These are phyloP conservation scores for Pentamera pediparva DNA, from an alignment of 53 echinoderm and acorn worm genomes.

Conservation along the genomic window DNA sequence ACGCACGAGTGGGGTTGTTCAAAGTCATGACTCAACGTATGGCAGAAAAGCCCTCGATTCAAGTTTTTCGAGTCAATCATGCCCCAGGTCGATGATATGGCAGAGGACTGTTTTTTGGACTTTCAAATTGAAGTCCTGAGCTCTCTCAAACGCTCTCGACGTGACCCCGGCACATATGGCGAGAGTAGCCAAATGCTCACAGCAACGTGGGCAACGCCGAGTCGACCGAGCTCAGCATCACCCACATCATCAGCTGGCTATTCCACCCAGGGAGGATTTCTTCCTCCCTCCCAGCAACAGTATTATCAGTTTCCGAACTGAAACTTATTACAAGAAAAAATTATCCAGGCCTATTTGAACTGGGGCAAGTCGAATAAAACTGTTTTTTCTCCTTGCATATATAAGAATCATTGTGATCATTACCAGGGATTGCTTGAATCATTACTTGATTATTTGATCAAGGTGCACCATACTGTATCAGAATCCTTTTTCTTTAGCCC, in stretches of 20 bases:
- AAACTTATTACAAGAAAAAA: background rate
- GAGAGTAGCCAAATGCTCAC: conserved; percentile 6
- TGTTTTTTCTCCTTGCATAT: background rate
- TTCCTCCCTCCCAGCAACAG: conserved; percentile 30
- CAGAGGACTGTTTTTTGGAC: conserved; percentile 32
- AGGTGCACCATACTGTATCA: background rate
- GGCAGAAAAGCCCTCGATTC: conserved; percentile 40
- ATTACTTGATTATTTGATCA: background rate
- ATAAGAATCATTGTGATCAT: no score
- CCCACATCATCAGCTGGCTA: conserved; percentile 19
- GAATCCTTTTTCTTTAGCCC: no score
- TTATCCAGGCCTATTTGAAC: background rate
- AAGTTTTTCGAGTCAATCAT: conserved; percentile 39
- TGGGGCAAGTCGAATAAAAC: background rate
- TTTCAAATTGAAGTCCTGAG: conserved; percentile 24
- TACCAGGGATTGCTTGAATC: no score
- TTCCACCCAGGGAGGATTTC: conserved; percentile 19
- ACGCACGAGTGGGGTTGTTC: conserved; percentile 27
- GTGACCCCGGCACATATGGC: background rate
- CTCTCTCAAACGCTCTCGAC: conserved; percentile 9
- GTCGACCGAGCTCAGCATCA: conserved; percentile 11
- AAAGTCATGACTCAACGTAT: conserved; percentile 30
- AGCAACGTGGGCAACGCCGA: conserved; percentile 35
- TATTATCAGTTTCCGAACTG: conserved; percentile 29
- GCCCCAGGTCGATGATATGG: conserved; percentile 35